These are phyloP conservation scores for Tipula unca DNA, from an alignment of 2,888 invertebrate species.

Conservation along the genomic window DNA sequence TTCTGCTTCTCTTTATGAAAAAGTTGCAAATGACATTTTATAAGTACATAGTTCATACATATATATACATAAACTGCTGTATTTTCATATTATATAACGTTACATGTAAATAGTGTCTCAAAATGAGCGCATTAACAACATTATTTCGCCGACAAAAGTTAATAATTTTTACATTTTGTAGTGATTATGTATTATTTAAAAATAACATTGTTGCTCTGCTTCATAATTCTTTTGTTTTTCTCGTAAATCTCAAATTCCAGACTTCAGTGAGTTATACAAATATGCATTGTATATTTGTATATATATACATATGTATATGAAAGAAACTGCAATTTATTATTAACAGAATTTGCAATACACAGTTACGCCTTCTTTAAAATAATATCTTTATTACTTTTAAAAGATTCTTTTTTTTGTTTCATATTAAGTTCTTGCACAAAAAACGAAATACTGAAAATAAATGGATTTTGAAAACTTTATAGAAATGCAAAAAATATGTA, in stretches of 20 bases:
- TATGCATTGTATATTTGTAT: background rate
- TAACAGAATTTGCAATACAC: background rate
- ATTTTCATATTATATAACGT: background rate
- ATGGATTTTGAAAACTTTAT: background rate
- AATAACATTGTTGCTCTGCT: background rate
- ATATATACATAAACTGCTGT: background rate
- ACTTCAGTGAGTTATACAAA: background rate
- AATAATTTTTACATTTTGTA: background rate
- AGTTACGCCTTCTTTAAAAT: background rate
- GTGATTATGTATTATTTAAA: background rate
- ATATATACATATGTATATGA: background rate
- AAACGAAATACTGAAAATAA: background rate
- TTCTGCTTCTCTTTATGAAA: too few species aligned
- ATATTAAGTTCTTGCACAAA: background rate
- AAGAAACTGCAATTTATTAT: slow-evolving; percentile 8
- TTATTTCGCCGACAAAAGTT: background rate
- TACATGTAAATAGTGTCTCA: background rate
- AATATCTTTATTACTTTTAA: background rate
- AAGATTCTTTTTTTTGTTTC: background rate
- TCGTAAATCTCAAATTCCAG: background rate
- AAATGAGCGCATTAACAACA: background rate
- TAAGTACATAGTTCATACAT: too few species aligned
- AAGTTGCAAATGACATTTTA: too few species aligned
- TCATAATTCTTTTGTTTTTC: background rate
- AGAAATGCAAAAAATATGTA: background rate